Base-by-base conservation (phyloP, 2,797 vertebrate species). In the Gallinago solitaria region DNA sequence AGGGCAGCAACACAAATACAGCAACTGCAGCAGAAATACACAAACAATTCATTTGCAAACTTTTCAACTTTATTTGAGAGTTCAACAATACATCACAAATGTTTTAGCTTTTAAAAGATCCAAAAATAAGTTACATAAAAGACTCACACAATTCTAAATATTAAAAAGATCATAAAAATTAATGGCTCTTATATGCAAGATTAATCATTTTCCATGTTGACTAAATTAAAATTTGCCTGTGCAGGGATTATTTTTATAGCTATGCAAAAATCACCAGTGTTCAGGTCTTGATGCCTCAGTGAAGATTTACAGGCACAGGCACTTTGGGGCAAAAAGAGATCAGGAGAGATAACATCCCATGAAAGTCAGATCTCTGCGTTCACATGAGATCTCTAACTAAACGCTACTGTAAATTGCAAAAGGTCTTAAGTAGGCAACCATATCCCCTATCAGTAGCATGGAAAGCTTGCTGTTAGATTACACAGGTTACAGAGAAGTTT, bases 291-390 rank as follows among this genome's bases (percentile, higher is more conserved):
- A 81, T 82, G 83, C 70, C 54, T 79, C 67, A 61, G 64, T 76
- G 59, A 88, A 88, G 85, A 80, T 87, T 92, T 78, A 93, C 57
- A 81, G 74, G 85, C 82, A 59, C 45, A 93, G 95, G 92, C 89
- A 95, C 95, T 95, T 95, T 17, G 57, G 74, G 73, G 71, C 35
- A 91, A 78, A 88, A 91, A 63, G 71, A 87, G 65, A 84, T 67
- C 69, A 51, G 33, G 63, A 69, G 69, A 60, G 24, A 47, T 32
- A 81, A 82, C 5, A 6, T 41, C 80, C 56, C 47, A 57, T 41
- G 41, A 65, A 69, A 94, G 65, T 48, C 88, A 67, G 80, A 61
- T 53, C 70, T 50, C 43, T 67, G 11, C 15, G 41, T 13, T 61
- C 69, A 80, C 86, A 61, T 28, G 11, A 2, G 3, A 15, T 37